Base-by-base conservation (phyloP, 30 jellyfish, hydroid and myxozoan genomes). In the Pelagia noctiluca region DNA sequence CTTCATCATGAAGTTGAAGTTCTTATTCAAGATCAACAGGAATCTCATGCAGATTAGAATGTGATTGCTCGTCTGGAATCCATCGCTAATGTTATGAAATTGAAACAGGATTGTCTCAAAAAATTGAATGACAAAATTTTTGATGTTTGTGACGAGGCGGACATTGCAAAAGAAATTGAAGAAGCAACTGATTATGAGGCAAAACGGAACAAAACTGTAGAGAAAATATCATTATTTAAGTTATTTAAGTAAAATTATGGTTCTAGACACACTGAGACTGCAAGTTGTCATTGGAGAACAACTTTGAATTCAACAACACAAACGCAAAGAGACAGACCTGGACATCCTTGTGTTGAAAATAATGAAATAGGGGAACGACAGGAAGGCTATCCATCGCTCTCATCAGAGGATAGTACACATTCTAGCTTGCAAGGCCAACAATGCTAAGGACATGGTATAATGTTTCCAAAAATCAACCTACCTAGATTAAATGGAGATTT, bases 401-500 rank as follows among this genome's bases (percentile, higher is more conserved):
- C 12, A 16, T 16, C 57, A 16, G 8, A 16, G 57, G 12, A 42
- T 16, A 42, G 12, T 16, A 22, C 84, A 75, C n/a, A n/a, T n/a
- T n/a, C n/a, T n/a, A n/a, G n/a, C n/a, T n/a, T n/a, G n/a, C n/a
- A n/a, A n/a, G n/a, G n/a, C n/a, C n/a, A n/a, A n/a, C n/a, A n/a
- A n/a, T n/a, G n/a, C n/a, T n/a, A n/a, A n/a, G n/a, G n/a, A n/a
- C n/a, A n/a, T n/a, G n/a, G n/a, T n/a, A 32, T 81, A 25, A 64
- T 65, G 23, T 79, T 90, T 32, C 96, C 96, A 0, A 72, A 71
- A 50, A 72, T 90, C 31, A 72, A 83, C 26, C 63, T 90, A 22
- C 84, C 79, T 64, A 78, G 42, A 48, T 83, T 90, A 75, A 2
- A 69, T 29, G 97, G 97, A 76, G 82, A 82, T 46, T 42, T 92